Evolutionary conservation across 2,888 invertebrate genomes (phyloP), one percentile per base, ranked within the genome.

Genomic region (Chloromyia formosa): DNA sequence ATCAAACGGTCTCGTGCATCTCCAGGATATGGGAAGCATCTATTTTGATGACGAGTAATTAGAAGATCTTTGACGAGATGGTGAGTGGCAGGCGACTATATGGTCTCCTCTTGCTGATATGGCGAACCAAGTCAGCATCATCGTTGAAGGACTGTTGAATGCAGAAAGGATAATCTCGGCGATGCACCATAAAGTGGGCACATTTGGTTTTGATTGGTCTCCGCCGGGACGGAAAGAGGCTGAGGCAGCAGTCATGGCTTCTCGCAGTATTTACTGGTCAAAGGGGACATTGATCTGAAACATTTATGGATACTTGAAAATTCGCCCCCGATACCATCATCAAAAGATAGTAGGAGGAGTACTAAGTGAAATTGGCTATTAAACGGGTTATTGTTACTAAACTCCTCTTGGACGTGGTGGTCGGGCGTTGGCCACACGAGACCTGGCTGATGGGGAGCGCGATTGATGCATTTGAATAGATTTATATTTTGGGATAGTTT

Each of bases 341-440:
- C 27, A 35, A 35, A 35, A 35, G 27, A 35, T 35, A 4, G 27
- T 35, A 35, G 2, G 42, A 62, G 35, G 42, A 40, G 53, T n/a
- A 62, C 62, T 62, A 62, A 62, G 42, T 62, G 62, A 40, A 62
- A 62, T 62, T 18, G 62, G 62, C 62, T 27, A 42, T 62, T 62
- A 62, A 27, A 62, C 35, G 18, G 40, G 35, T 62, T 40, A 62
- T 62, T 53, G 53, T 16, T 14, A 16, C 53, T 53, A 7, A 35
- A 35, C 27, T 35, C n/a, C n/a, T n/a, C n/a, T n/a, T n/a, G n/a
- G n/a, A n/a, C n/a, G n/a, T n/a, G n/a, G n/a, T n/a, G n/a, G n/a
- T n/a, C n/a, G n/a, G n/a, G n/a, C n/a, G n/a, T n/a, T n/a, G n/a
- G n/a, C n/a, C n/a, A n/a, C n/a, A n/a, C n/a, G n/a, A n/a, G n/a